These are phyloP conservation scores for Spodoptera litura DNA, from an alignment of 1,140 invertebrate genomes.

Conservation along the genomic window DNA sequence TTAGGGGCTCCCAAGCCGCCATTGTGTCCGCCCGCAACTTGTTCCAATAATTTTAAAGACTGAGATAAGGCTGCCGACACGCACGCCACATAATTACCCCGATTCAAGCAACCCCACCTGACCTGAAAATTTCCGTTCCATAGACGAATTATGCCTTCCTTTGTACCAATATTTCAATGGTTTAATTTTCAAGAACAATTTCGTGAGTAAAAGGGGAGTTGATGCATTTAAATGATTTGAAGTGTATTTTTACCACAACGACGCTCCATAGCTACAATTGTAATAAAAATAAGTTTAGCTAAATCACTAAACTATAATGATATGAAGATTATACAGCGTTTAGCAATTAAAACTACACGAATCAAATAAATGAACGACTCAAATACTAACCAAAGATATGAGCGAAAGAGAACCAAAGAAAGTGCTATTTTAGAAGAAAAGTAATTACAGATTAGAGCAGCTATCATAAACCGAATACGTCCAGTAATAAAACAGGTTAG, in stretches of 20 bases:
- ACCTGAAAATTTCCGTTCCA: constrained; percentile 19
- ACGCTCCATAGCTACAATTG: no score
- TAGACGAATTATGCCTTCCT: constrained; percentile 13
- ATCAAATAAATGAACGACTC: no score
- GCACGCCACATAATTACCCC: constrained; percentile 45
- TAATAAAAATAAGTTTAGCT: no score
- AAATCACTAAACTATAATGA: no score
- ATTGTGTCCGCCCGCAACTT: constrained; percentile 39
- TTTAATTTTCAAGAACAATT: constrained; percentile 7
- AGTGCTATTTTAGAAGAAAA: background rate
- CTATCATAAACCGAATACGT: constrained; percentile 4
- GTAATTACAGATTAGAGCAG: background rate
- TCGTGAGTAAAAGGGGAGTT: background rate
- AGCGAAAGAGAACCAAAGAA: background rate
- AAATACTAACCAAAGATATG: no score
- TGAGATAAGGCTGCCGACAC: constrained; percentile 42
- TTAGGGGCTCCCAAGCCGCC: constrained; percentile 13
- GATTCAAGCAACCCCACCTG: constrained; percentile 35
- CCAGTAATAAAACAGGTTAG: constrained; percentile 11
- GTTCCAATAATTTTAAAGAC: constrained; percentile 45
- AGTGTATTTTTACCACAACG: no score
- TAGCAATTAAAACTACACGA: no score
- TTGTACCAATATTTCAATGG: constrained; percentile 18
- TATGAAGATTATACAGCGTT: no score
- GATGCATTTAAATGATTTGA: background rate